Base-by-base conservation (phyloP, 1,140 invertebrate species). In the Calosoma granatense region DNA sequence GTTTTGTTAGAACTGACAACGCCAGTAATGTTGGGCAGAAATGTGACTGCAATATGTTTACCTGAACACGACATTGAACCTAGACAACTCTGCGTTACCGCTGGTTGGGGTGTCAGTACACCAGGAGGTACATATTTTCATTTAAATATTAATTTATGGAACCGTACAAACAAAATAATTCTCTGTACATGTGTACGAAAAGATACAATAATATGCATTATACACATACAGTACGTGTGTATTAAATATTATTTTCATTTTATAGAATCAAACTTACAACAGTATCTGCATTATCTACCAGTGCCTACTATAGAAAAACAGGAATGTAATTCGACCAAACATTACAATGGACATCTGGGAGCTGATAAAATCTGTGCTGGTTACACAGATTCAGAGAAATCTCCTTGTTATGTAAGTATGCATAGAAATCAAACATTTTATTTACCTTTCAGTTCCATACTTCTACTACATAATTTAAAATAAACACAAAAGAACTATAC, bases 301-400 rank as follows among this genome's bases (percentile, higher is more conserved):
- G 70, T 80, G 20, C 79, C 79, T 21, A 76, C 76, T 20, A 76
- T 80, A 22, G 72, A 80, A 54, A 68, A 70, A 2, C 66, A 71
- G 3, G 73, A 78, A 60, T 83, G 81, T 60, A 83, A 83, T 62
- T 78, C 79, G 2, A 81, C 79, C 1, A 76, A 73, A 64, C 77
- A 81, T 68, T 83, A 80, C 59, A 76, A 77, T 60, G 80, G 79
- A 36, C 75, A 77, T 43, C 72, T 82, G 15, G 73, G 71, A 1
- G 67, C 74, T 51, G 68, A 76, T 53, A 74, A 81, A 62, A 80
- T 83, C 57, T 84, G 81, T 61, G 76, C 79, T 56, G 78, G 77
- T 30, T 80, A 76, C 56, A 77, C 75, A 2, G 76, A 78, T 59
- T 70, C 73, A 3, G 74, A 79, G 54, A 80, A 78, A 66, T 73